Percentiles rank a stretch among this genome's conserved stretches.
These are phyloP conservation scores for Gadopsis marmoratus DNA, from an alignment of 2,797 vertebrate genomes.

Conservation along the genomic window DNA sequence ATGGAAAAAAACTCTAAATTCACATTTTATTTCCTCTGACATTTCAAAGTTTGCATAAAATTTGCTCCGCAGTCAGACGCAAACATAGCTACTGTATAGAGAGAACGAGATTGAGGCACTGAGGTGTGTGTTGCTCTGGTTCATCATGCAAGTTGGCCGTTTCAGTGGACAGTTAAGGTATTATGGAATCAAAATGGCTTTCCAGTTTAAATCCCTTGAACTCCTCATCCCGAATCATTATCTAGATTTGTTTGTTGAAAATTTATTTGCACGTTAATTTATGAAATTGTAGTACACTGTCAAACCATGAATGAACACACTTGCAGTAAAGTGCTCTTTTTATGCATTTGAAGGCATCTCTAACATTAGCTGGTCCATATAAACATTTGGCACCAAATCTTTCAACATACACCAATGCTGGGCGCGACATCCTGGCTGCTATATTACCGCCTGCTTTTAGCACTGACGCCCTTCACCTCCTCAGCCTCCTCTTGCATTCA, in stretches of 20 bases:
- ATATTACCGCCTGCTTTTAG: not conserved
- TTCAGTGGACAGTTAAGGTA: conserved; percentile 12
- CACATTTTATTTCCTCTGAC: conserved; percentile 52
- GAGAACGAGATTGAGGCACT: not conserved
- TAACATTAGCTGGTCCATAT: not conserved
- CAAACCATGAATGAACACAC: not conserved
- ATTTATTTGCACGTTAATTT: conserved; percentile 2
- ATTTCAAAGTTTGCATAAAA: conserved; percentile 52
- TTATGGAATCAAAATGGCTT: conserved; percentile 37
- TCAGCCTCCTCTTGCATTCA: not conserved
- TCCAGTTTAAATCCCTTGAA: conserved; percentile 21
- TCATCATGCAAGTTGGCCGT: conserved; percentile 26
- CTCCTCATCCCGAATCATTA: conserved; percentile 3
- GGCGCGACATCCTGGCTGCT: no score
- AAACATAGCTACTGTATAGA: conserved; percentile 13
- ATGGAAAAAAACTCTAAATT: conserved; percentile 48
- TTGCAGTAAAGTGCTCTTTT: not conserved
- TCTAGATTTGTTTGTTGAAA: conserved; percentile 22
- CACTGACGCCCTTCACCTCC: not conserved
- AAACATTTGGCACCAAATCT: not conserved
- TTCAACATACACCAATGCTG: not conserved
- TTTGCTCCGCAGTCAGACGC: conserved; percentile 27
- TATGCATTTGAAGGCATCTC: not conserved
- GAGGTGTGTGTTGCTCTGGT: not conserved
- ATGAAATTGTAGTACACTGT: not conserved